Evolutionary conservation across 2,113 vertebrate genomes (phyloP), one percentile per base, ranked within the genome.

Genomic region (Macrotis lagotis): DNA sequence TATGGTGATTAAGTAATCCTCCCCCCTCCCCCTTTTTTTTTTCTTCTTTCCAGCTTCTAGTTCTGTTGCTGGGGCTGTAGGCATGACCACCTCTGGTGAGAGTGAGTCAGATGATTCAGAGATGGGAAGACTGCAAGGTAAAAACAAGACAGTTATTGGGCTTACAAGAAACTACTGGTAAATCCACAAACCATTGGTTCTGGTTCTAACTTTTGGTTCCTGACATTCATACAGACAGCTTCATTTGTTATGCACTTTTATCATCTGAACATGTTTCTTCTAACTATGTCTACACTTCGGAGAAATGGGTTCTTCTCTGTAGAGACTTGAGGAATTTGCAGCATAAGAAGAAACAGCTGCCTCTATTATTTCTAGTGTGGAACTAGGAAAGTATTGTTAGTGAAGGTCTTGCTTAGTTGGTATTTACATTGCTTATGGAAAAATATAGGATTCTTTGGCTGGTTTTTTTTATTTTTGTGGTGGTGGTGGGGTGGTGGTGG

Each of bases 51-150:
- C 94, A 99, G 99, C 99, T 96, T 99, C 99, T 98, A 99, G 99
- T 98, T 99, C 99, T 97, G 99, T 99, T 98, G 99, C 99, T 97
- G 99, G 99, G 96, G 99, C 99, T 97, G 99, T 99, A 94, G 99
- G 99, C 97, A 99, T 99, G 99, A 99, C 99, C 96, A 99, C 99
- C 91, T 99, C 99, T 98, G 99, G 99, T 97, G 99, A 99, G 98
- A 99, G 99, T 96, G 99, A 99, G 98, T 99, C 99, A 37, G 99
- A 99, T 98, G 99, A 99, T 98, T 99, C 99, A 89, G 99, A 99
- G 99, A 99, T 99, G 99, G 99, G 99, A 98, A 99, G 99, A 96
- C 98, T 99, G 95, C 99, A 99, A 99, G 99, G 99, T 99, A 99
- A 96, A 94, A 91, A 94, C 74, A 59, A 95, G 93, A 49, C 47